These are phyloP conservation scores for Drosophila repletoides DNA, from an alignment of 1,140 invertebrate species.

Conservation along the genomic window DNA sequence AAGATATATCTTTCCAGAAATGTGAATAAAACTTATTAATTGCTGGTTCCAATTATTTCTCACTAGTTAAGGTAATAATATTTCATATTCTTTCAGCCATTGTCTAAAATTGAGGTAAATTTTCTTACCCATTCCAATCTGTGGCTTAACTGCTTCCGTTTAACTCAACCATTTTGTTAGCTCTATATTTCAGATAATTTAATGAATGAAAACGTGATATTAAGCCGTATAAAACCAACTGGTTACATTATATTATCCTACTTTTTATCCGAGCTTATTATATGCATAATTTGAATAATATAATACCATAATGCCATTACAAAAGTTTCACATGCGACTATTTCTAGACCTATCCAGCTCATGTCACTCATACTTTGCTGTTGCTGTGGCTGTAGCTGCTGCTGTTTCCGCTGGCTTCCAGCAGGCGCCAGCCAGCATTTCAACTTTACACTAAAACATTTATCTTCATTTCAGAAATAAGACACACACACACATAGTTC, in stretches of 20 bases:
- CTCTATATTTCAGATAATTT: slow-evolving; percentile 10
- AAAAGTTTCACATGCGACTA: slow-evolving; percentile 4
- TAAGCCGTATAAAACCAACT: slow-evolving; percentile 13
- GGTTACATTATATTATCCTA: slow-evolving; percentile 21
- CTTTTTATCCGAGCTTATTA: slow-evolving; percentile 14
- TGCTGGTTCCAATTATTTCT: too few relatives aligned
- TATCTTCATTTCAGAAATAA: slow-evolving; percentile 58
- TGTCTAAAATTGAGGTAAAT: too few relatives aligned
- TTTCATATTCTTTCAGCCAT: too few relatives aligned
- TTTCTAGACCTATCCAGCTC: neutral
- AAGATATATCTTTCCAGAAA: too few relatives aligned
- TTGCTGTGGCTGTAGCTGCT: neutral
- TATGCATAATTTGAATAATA: slow-evolving; percentile 24
- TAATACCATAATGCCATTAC: slow-evolving; percentile 28
- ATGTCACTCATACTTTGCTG: slow-evolving; percentile 18
- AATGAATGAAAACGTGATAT: slow-evolving; percentile 16
- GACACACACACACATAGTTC: neutral
- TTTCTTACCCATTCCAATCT: too few relatives aligned
- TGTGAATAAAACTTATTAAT: too few relatives aligned
- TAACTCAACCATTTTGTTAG: neutral
- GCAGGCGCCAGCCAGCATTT: slow-evolving; percentile 24
- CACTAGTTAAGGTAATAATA: too few relatives aligned
- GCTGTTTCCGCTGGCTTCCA: neutral
- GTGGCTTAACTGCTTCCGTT: too few relatives aligned
- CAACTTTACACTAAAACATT: slow-evolving; percentile 69